Base-by-base conservation (phyloP, 2,113 vertebrate species). In the Octodon degus region DNA sequence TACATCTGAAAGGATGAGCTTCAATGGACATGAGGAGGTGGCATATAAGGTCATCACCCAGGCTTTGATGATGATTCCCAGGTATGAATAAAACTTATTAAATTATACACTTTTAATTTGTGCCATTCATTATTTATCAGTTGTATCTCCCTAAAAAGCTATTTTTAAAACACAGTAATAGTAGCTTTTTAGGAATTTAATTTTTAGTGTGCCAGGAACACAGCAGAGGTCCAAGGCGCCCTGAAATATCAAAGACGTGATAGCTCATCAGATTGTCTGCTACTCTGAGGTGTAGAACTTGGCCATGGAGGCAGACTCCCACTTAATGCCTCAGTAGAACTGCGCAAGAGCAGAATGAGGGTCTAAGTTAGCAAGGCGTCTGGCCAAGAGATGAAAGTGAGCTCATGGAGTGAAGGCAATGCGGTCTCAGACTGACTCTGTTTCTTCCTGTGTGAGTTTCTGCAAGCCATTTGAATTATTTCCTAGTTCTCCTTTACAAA, bases 401-500 rank as follows among this genome's bases (percentile, higher is more conserved):
- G 34, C 43, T 87, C 76, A 30, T 65, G 24, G n/a, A 83, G n/a
- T 79, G 90, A 86, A 89, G 55, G 60, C 87, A 30, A 90, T 17
- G 40, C 12, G 11, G 32, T 25, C 80, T 88, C 47, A 76, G 81
- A 67, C 88, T 67, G 40, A 53, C 34, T 89, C 83, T 40, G 16
- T 10, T 93, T 84, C 47, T 76, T 80, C 22, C 27, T 43, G 9
- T 67, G 25, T 65, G 63, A 72, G 40, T 30, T 96, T 93, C 30
- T 76, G 17, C 30, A 85, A 87, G 19, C 67, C 55, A 34, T 24
- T 91, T 86, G 55, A 65, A 65, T 63, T 62, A 60, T 76, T 30
- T 77, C 68, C 7, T 86, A 40, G 86, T 93, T 37, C 60, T 96
- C 40, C 43, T 63, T 60, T 68, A 32, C 22, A 91, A 89, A 65